Evolutionary conservation across 1,140 invertebrate genomes (phyloP).

Genomic region (Drosophila sucinea): DNA sequence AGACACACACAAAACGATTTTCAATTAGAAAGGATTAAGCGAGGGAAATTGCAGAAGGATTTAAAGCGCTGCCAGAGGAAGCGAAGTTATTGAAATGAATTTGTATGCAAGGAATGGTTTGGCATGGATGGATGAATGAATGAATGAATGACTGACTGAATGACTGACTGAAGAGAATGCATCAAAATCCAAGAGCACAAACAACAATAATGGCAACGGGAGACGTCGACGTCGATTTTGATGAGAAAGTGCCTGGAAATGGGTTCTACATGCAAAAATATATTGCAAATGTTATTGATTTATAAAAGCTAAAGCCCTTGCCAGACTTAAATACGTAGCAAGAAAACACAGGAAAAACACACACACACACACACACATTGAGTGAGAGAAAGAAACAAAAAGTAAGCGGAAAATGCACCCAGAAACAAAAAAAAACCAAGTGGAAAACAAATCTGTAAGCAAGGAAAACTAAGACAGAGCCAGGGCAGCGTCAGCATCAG

Average conservation of each 20-base stretch:
- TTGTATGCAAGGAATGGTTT: conserved; percentile 40
- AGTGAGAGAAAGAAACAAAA: conserved; percentile 9
- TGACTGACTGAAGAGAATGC: conserved; percentile 54
- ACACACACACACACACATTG: not conserved
- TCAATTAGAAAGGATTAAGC: conserved; percentile 78
- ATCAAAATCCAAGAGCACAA: conserved; percentile 60
- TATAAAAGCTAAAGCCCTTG: conserved; percentile 62
- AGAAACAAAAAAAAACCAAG: conserved; percentile 16
- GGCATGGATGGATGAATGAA: conserved; percentile 14
- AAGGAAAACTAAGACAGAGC: conserved; percentile 50
- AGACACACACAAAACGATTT: conserved; percentile 65
- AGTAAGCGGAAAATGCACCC: conserved; percentile 8
- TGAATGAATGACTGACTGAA: conserved; percentile 41
- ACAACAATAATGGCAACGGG: conserved; percentile 34
- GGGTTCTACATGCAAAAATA: conserved; percentile 55
- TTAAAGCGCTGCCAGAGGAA: conserved; percentile 58
- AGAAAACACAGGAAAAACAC: conserved; percentile 18
- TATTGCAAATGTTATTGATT: conserved; percentile 74
- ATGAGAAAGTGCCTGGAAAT: conserved; percentile 14
- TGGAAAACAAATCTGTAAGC: conserved; percentile 55
- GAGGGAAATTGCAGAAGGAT: conserved; percentile 66
- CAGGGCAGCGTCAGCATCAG: not conserved
- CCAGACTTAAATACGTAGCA: conserved; percentile 55
- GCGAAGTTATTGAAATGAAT: conserved; percentile 76
- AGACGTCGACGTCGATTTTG: conserved; percentile 9